Base-by-base conservation (phyloP, 2,888 invertebrate species). In the Netelia virgata region DNA sequence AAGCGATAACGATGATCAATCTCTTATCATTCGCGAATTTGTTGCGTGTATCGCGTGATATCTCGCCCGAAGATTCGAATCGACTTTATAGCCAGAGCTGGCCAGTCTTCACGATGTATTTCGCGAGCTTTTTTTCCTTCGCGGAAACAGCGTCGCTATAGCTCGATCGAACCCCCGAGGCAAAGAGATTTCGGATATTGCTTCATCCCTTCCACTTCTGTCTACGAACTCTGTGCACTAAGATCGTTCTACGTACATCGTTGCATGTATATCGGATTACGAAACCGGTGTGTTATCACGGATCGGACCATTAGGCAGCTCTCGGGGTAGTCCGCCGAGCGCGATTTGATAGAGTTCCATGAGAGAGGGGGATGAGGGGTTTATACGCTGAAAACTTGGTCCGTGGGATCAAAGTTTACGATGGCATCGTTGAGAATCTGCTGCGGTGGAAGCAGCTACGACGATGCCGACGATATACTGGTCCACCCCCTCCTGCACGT, bases 351-450 rank as follows among this genome's bases (percentile, higher is more conserved):
- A 63, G 84, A 81, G 68, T 77, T 76, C 18, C 28, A 63, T 8
- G 36, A 36, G 36, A 36, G 6, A 8, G 36, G 36, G 36, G 36
- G 8, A 36, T 36, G 36, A 28, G 36, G 36, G 36, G 36, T 36
- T 36, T 36, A 66, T 53, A 57, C 72, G 55, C 59, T 77, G 61
- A 57, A 63, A 81, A 77, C 81, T 84, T 80, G 76, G 41, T 53
- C 36, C 43, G n/a, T 36, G 23, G 69, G 74, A 70, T 79, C 74
- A 80, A 81, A 84, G 76, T 73, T 84, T 77, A 83, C 72, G 75
- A 9, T 23, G 66, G 72, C 47, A 64, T 47, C 57, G 69, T 20
- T 6, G 14, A 43, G 11, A 57, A 47, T 57, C 23, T 47, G 23
- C 53, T 76, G 28, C 43, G 68, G 43, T 23, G n/a, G 28, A 76